These are phyloP conservation scores for Drosophila pallidifrons DNA, from an alignment of 1,140 invertebrate species.

Conservation along the genomic window DNA sequence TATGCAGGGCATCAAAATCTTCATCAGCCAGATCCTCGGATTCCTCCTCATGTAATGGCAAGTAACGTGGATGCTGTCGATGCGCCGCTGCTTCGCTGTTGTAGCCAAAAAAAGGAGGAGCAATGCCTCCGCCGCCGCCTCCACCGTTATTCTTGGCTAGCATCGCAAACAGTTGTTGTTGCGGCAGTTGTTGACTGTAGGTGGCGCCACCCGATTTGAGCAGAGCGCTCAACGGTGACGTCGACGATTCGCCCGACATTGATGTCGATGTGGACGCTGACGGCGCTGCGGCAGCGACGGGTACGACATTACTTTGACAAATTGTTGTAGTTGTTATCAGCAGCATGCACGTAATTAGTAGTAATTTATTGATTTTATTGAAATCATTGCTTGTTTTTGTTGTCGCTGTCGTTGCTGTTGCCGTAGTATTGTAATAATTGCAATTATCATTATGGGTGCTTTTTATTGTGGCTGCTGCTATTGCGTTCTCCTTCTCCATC, in stretches of 20 bases:
- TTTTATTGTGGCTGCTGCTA: slow-evolving; percentile 31
- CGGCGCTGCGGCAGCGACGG: slow-evolving; percentile 51
- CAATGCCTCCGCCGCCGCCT: slow-evolving; percentile 19
- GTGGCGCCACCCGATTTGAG: slow-evolving; percentile 70
- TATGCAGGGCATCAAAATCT: slow-evolving; percentile 56
- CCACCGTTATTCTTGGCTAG: slow-evolving; percentile 62
- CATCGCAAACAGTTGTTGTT: slow-evolving; percentile 79
- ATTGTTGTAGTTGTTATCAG: slow-evolving; percentile 82
- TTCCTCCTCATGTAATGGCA: slow-evolving; percentile 55
- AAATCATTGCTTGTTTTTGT: slow-evolving; percentile 70
- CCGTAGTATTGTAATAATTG: slow-evolving; percentile 63
- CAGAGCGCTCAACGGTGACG: slow-evolving; percentile 62
- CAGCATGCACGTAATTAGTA: slow-evolving; percentile 79
- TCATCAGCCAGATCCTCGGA: slow-evolving; percentile 58
- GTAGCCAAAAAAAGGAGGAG: too few species aligned
- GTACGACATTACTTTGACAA: slow-evolving; percentile 73
- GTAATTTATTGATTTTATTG: slow-evolving; percentile 84
- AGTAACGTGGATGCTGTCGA: slow-evolving; percentile 49
- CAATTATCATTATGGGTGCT: slow-evolving; percentile 70
- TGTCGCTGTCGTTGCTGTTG: too few species aligned
- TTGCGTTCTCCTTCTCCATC: background rate
- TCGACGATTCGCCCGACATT: slow-evolving; percentile 34
- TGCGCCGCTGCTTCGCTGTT: slow-evolving; percentile 8
- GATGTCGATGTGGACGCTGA: slow-evolving; percentile 23
- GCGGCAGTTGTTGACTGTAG: slow-evolving; percentile 73